These are phyloP conservation scores for Lethrus apterus DNA, from an alignment of 1,140 invertebrate genomes.

Conservation along the genomic window DNA sequence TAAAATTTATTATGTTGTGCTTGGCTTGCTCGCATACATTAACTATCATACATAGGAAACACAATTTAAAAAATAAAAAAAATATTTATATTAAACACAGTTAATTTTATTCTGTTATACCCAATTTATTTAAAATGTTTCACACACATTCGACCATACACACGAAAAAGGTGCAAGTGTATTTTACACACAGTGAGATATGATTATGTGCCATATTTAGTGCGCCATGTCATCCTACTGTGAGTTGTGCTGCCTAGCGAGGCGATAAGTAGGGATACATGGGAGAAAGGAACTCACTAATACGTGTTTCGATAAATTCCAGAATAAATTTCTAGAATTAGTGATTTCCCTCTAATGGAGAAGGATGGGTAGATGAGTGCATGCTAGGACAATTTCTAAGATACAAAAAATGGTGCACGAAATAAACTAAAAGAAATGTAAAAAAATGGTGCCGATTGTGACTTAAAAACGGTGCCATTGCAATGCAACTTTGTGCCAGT, in stretches of 20 bases:
- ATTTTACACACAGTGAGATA: conserved; percentile 35
- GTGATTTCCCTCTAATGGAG: not conserved
- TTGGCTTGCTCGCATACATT: too few species aligned
- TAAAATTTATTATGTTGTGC: too few species aligned
- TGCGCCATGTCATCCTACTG: conserved; percentile 42
- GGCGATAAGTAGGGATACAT: conserved; percentile 17
- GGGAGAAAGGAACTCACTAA: conserved; percentile 3
- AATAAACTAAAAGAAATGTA: conserved; percentile 45
- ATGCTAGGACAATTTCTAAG: conserved; percentile 35
- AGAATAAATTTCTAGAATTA: too few species aligned
- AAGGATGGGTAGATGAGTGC: conserved; percentile 14
- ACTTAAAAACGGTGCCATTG: conserved; percentile 49
- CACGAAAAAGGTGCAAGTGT: conserved; percentile 41
- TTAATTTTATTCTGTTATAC: too few species aligned
- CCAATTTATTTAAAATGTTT: conserved; percentile 5
- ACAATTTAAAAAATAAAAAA: too few species aligned
- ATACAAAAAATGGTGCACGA: conserved; percentile 49
- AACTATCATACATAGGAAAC: conserved; percentile 1
- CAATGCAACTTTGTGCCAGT: conserved; percentile 57
- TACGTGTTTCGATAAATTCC: too few species aligned
- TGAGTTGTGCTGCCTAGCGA: conserved; percentile 40
- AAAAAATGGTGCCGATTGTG: conserved; percentile 49
- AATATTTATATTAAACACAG: too few species aligned
- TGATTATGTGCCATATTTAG: conserved; percentile 38
- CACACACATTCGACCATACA: conserved; percentile 32